phyloP scores from a whole-genome alignment of 2,113 vertebrate genomes.

The Sitta europaea region DNA sequence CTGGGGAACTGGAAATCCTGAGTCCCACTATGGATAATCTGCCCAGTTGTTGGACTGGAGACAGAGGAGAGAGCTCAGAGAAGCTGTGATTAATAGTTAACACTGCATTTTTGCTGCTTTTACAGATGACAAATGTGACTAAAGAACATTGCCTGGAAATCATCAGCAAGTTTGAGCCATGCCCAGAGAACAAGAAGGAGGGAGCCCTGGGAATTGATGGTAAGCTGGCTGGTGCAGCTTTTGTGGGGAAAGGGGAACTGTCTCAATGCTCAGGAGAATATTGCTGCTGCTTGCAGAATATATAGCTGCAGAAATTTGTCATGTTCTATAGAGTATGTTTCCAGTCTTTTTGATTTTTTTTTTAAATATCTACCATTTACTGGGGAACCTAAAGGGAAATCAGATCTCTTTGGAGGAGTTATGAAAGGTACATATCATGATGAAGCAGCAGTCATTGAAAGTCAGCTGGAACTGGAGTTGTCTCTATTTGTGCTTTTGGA shows the following conservation, averaged over 20 bases:
- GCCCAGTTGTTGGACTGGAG: not conserved
- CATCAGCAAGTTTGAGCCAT: slow-evolving; percentile 92
- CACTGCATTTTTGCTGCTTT: not conserved
- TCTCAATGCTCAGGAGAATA: not conserved
- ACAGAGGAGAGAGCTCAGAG: not conserved
- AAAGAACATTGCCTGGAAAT: slow-evolving; percentile 88
- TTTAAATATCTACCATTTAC: not conserved
- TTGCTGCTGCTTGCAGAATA: not conserved
- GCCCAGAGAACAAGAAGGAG: slow-evolving; percentile 86
- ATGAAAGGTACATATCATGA: not conserved
- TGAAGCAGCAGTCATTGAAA: not conserved
- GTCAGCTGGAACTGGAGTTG: not conserved
- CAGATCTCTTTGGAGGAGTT: not conserved
- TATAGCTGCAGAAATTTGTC: not conserved
- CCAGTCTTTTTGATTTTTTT: not conserved
- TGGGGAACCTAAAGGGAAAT: not conserved
- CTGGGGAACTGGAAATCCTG: slow-evolving; percentile 33
- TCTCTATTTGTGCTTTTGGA: not conserved
- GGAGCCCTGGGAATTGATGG: slow-evolving; percentile 92
- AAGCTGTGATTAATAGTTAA: not conserved
- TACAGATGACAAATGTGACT: slow-evolving; percentile 86
- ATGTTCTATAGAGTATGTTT: not conserved
- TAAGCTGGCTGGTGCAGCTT: slow-evolving; percentile 56
- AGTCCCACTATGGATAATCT: not conserved
- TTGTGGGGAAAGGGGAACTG: not conserved